phyloP scores from a whole-genome alignment of 2,888 invertebrate species.

The Leptinotarsa haldemani region DNA sequence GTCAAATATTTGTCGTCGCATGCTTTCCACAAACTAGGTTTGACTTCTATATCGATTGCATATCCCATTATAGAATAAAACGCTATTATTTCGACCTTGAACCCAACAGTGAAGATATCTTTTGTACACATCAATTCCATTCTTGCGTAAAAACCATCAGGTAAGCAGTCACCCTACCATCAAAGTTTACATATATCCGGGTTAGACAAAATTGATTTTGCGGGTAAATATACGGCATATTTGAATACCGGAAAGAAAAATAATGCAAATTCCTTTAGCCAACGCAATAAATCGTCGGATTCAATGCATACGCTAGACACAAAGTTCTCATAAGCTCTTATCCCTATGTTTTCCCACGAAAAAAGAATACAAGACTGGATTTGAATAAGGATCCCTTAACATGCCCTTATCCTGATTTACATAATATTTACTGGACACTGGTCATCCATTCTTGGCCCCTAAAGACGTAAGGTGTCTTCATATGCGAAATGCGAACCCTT shows the following conservation, averaged over 20 bases:
- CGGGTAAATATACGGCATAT: slow-evolving; percentile 48
- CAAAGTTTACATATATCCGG: slow-evolving; percentile 38
- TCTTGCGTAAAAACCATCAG: slow-evolving; percentile 23
- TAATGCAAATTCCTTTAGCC: slow-evolving; percentile 55
- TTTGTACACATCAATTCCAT: slow-evolving; percentile 6
- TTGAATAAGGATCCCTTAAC: slow-evolving; percentile 58
- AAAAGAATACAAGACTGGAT: slow-evolving; percentile 56
- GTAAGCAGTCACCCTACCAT: slow-evolving; percentile 38
- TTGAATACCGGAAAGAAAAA: slow-evolving; percentile 43
- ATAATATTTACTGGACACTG: slow-evolving; percentile 62
- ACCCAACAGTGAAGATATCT: slow-evolving; percentile 4
- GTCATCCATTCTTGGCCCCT: slow-evolving; percentile 58
- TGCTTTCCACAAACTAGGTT: background rate
- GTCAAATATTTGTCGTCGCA: background rate
- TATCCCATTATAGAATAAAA: background rate
- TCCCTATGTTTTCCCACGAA: slow-evolving; percentile 57
- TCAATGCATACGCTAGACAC: slow-evolving; percentile 39
- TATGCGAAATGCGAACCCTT: slow-evolving; percentile 45
- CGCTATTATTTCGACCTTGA: slow-evolving; percentile 11
- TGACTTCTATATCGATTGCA: background rate
- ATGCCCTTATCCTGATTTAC: slow-evolving; percentile 58
- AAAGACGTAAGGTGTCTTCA: slow-evolving; percentile 44
- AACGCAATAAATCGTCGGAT: slow-evolving; percentile 50
- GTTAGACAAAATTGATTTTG: slow-evolving; percentile 44
- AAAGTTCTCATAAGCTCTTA: slow-evolving; percentile 42